Conservation (phyloP, 2,797 vertebrate genomes). For the Aselliscus stoliczkanus region DNA sequence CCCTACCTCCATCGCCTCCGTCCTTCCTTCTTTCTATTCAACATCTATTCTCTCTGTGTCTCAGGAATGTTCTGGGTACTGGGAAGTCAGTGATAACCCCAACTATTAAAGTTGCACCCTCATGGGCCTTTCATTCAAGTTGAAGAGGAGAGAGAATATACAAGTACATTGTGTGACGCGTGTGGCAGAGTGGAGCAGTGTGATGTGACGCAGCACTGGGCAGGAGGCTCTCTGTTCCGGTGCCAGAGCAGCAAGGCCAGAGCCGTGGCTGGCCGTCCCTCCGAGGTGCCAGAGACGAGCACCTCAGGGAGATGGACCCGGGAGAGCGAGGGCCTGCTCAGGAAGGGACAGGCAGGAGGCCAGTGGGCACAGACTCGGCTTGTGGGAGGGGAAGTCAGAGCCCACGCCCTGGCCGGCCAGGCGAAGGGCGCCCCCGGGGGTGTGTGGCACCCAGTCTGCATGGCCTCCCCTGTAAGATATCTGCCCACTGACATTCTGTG, state of each 20-base stretch:
- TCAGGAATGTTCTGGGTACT: neutral
- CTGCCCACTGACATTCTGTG: too few species aligned
- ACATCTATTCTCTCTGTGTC: neutral
- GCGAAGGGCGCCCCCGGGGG: too few species aligned
- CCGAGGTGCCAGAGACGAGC: neutral
- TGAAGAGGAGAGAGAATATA: neutral
- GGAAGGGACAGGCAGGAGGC: neutral
- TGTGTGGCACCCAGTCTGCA: accelerated
- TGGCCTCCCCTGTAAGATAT: neutral
- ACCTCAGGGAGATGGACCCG: neutral
- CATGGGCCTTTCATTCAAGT: neutral
- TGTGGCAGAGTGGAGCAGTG: accelerated
- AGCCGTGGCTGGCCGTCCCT: neutral
- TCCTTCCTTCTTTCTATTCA: neutral
- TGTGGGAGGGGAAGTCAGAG: too few species aligned
- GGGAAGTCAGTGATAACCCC: neutral
- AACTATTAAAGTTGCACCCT: neutral
- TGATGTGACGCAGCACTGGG: neutral
- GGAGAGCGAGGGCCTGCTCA: neutral
- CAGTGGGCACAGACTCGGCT: accelerated
- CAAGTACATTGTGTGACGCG: neutral
- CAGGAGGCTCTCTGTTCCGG: too few species aligned
- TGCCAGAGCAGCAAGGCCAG: neutral
- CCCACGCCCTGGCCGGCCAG: accelerated
- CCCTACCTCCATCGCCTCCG: too few species aligned